Percentiles rank a stretch among this genome's conserved stretches.
phyloP scores from a whole-genome alignment of 2,797 vertebrate genomes.

The Rhabdomys pumilio region DNA sequence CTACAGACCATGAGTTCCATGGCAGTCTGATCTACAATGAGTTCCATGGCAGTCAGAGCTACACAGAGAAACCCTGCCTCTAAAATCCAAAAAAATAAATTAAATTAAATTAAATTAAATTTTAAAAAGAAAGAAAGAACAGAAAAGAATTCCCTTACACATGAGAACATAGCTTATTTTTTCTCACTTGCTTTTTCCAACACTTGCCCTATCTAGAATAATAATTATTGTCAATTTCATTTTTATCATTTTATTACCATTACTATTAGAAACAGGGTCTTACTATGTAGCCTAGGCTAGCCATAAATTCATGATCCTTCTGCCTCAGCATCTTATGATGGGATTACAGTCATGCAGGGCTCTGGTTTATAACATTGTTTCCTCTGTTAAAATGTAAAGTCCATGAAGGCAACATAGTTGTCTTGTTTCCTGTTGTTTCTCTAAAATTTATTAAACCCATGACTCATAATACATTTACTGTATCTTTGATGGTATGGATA shows the following conservation, averaged over 20 bases:
- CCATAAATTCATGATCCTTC: not conserved
- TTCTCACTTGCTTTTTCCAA: not conserved
- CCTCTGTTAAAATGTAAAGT: not conserved
- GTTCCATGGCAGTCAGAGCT: not conserved
- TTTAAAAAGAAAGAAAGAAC: too few species aligned
- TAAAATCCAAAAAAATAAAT: not conserved
- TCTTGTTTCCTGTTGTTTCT: not conserved
- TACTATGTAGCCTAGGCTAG: not conserved
- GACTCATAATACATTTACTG: not conserved
- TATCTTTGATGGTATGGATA: not conserved
- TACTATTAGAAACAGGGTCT: not conserved
- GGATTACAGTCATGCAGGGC: too few species aligned
- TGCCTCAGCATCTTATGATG: not conserved
- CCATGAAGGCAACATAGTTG: not conserved
- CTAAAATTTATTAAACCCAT: not conserved
- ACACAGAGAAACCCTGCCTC: not conserved
- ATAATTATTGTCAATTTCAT: not conserved
- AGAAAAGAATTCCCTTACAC: not conserved
- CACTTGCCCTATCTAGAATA: not conserved
- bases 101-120: too few species aligned
- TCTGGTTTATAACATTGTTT: not conserved
- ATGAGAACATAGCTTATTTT: not conserved
- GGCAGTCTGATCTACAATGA: not conserved
- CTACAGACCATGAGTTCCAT: not conserved
- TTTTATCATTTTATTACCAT: not conserved